phyloP scores from a whole-genome alignment of 37 sponge, comb jelly and placozoan genomes.

The Halichondria panicea region DNA sequence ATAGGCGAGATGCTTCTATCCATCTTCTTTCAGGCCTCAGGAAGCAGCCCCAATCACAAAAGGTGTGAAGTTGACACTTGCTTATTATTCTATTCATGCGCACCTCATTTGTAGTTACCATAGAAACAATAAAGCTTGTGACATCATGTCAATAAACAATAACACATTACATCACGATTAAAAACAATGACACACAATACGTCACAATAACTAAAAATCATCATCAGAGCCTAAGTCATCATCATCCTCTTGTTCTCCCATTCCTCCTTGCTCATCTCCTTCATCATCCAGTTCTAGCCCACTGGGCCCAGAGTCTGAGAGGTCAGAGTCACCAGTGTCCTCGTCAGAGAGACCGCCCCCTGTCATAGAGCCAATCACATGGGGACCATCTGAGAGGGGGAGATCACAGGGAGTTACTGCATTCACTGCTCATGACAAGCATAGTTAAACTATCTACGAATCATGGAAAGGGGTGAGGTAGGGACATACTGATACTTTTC shows the following conservation, averaged over 20 bases:
- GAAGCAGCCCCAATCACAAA: too few species aligned
- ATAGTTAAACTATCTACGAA: too few species aligned
- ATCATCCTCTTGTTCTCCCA: neutral
- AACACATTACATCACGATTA: too few species aligned
- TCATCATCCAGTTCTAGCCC: constrained; percentile 26
- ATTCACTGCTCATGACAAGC: too few species aligned
- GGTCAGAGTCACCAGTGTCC: neutral
- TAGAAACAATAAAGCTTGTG: too few species aligned
- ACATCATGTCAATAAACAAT: too few species aligned
- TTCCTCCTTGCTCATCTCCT: constrained; percentile 50
- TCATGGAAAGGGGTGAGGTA: neutral
- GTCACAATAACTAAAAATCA: constrained; percentile 4
- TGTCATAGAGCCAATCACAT: constrained; percentile 62
- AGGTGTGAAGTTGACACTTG: too few species aligned
- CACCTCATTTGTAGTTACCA: too few species aligned
- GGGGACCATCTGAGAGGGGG: constrained; percentile 6
- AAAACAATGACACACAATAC: too few species aligned
- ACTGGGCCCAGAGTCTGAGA: constrained; percentile 51
- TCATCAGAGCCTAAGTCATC: constrained; percentile 11
- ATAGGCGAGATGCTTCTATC: constrained; percentile 59
- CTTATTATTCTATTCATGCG: too few species aligned
- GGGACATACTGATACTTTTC: neutral
- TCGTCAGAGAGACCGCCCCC: constrained; percentile 26
- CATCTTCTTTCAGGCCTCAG: constrained; percentile 41
- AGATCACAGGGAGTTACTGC: neutral